Conservation (phyloP, 2,888 invertebrate genomes). For the Thymelicus lineola region DNA sequence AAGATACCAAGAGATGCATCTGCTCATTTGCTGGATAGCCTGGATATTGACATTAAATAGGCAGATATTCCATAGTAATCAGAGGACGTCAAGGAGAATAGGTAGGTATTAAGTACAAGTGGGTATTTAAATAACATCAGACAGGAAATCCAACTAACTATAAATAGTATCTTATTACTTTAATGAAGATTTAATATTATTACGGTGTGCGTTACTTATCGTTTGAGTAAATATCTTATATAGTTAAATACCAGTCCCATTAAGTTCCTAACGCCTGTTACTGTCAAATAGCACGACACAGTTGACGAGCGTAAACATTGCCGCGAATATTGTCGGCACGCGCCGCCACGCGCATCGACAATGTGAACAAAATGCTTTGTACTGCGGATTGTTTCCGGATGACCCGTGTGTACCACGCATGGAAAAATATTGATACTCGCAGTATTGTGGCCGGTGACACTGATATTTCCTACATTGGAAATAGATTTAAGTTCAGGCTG, state of each 20-base stretch:
- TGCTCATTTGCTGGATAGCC: no score
- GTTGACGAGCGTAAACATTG: constrained; percentile 32
- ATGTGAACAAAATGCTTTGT: constrained; percentile 44
- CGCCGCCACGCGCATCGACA: constrained; percentile 47
- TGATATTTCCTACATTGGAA: constrained; percentile 30
- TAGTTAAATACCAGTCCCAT: background rate
- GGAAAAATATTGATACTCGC: constrained; percentile 46
- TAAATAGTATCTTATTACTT: no score
- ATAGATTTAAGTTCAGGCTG: constrained; percentile 1
- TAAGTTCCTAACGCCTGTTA: constrained; percentile 38
- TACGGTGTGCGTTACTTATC: no score
- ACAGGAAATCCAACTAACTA: no score
- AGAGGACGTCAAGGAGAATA: no score
- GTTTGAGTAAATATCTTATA: no score
- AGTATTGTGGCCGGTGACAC: constrained; percentile 37
- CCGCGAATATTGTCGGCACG: constrained; percentile 39
- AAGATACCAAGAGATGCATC: no score
- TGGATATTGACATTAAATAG: no score
- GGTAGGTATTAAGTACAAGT: no score
- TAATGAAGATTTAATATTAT: no score
- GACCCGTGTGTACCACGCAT: constrained; percentile 47
- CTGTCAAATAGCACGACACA: constrained; percentile 48
- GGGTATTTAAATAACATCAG: no score
- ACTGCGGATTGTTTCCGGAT: constrained; percentile 51
- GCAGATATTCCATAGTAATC: no score